Percentiles rank a stretch among this genome's conserved stretches.
Conservation (phyloP, 2,113 vertebrate genomes). For the Cacatua alba region DNA sequence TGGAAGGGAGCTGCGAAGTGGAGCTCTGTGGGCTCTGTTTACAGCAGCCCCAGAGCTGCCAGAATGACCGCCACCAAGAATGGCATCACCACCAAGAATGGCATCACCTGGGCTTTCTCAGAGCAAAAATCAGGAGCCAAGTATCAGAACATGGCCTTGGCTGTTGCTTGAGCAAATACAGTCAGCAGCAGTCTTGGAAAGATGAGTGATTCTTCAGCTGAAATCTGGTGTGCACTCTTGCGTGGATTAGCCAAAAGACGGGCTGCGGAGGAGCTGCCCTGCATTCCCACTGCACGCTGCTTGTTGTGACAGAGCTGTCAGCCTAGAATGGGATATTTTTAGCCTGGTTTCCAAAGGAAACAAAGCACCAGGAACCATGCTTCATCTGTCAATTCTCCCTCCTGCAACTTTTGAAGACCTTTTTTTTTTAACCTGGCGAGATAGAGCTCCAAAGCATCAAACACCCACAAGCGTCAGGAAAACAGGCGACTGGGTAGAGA, state of each 20-base stretch:
- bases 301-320: not conserved
- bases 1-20: not conserved
- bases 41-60: not conserved
- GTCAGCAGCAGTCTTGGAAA: not conserved
- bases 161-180: not conserved
- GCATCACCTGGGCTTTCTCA: not conserved
- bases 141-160: rapidly evolving
- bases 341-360: conserved; percentile 11
- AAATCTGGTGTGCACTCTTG: rapidly evolving
- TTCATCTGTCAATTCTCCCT: not conserved
- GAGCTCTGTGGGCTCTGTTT: not conserved
- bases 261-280: not conserved
- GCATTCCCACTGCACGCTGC: not conserved
- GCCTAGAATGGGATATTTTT: not conserved
- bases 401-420: not conserved
- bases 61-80: not conserved
- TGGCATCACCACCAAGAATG: not conserved
- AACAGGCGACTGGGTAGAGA: not conserved
- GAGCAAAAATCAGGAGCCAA: not conserved
- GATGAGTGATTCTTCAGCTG: rapidly evolving
- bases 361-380: not conserved
- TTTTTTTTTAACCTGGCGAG: not conserved
- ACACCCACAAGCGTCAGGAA: not conserved
- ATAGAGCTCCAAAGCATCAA: not conserved
- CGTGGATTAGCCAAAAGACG: no score